Evolutionary conservation across 1,140 invertebrate genomes (phyloP), one percentile per base, ranked within the genome.

Genomic region (Arion vulgaris): DNA sequence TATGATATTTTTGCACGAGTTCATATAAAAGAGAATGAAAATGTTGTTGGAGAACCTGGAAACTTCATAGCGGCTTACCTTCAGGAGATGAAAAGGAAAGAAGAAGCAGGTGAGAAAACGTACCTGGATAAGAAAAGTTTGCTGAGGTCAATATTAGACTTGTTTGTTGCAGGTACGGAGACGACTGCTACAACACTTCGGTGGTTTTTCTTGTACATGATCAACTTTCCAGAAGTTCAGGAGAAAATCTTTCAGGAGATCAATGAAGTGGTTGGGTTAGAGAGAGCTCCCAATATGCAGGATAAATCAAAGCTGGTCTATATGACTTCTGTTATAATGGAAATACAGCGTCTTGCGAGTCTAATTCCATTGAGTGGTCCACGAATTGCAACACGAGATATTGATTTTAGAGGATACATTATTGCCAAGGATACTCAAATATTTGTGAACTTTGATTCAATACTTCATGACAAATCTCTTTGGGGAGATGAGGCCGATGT

Each of bases 111-210:
- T 41, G 74, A 57, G 45, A 76, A 36, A 36, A 51, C 41, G 1
- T 53, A 53, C 32, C 49, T 76, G 45, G 49, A 53, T 36, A 82
- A 84, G 51, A 66, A 78, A 17, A 82, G 87, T 36, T 68, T 88
- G 19, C 32, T 62, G 28, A 28, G 38, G n/a, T 49, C 72, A 13
- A 83, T 90, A 13, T 34, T 79, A 26, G 97, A 98, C 92, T 92
- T 98, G 82, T 97, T 97, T 88, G 96, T 96, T 0, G 97, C 97
- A 28, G 96, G 96, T 0, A 94, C 96, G n/a, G 97, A 98, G 89
- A 98, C 97, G 0, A 96, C 96, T 0, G 92, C 96, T 45, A 95
- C 95, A 0, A 96, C 96, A 0, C 89, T 98, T 17, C 93, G 95
- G 36, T 99, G 97, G 97, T 95, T 96, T 86, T 91, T 98, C 26